phyloP scores from a whole-genome alignment of 2,888 invertebrate genomes.

The Aphidius colemani region DNA sequence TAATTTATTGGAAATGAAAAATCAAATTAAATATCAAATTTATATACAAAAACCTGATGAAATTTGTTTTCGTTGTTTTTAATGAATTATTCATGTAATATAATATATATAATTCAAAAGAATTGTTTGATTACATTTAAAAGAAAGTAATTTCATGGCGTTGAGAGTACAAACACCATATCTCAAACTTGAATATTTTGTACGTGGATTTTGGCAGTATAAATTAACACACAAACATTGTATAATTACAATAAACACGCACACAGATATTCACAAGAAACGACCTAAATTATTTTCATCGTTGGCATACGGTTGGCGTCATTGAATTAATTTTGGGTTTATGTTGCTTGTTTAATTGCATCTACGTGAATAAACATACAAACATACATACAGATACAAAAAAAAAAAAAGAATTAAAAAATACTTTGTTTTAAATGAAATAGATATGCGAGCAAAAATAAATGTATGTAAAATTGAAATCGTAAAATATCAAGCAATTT shows the following conservation, averaged over 20 bases:
- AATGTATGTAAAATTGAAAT: neutral
- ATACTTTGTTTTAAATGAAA: constrained; percentile 1
- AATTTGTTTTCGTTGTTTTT: too few species aligned
- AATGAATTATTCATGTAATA: too few species aligned
- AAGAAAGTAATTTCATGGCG: too few species aligned
- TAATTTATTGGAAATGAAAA: too few species aligned
- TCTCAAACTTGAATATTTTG: too few species aligned
- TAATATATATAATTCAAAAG: too few species aligned
- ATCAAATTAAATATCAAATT: too few species aligned
- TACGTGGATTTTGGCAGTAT: too few species aligned
- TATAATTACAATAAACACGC: neutral
- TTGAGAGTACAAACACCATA: too few species aligned
- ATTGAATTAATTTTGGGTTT: constrained; percentile 26
- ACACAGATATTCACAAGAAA: neutral
- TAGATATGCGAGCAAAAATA: neutral
- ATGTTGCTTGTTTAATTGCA: constrained; percentile 20
- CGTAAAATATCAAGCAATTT: neutral
- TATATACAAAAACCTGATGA: too few species aligned
- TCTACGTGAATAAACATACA: constrained; percentile 15
- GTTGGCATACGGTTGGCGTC: constrained; percentile 16
- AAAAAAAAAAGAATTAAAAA: neutral
- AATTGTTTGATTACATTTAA: too few species aligned
- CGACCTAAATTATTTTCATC: constrained; percentile 22
- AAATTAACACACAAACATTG: neutral
- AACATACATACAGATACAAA: constrained; percentile 12